Base-by-base conservation (phyloP, 2,113 vertebrate species). In the Dendropsophus ebraccatus region DNA sequence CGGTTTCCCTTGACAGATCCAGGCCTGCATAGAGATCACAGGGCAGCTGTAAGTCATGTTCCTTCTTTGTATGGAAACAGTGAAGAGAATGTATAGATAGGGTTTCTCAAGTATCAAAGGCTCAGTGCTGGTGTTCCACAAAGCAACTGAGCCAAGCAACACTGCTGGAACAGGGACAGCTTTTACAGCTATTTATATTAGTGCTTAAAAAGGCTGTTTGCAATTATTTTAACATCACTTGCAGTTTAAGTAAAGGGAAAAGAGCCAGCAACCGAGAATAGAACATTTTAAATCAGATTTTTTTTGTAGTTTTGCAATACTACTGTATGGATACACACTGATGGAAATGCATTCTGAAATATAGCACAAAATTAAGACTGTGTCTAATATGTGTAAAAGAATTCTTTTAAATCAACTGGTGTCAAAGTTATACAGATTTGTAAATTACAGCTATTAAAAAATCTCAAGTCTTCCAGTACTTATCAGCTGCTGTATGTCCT, bases 51-150 rank as follows among this genome's bases (percentile, higher is more conserved):
- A 73, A n/a, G 35, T 73, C n/a, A 23, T 45, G 12, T 41, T 12
- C 19, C 13, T 69, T 23, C 32, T 41, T 12, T 41, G 70, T 16
- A 45, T 6, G 45, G 23, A 41, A 72, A 37, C 19, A 69, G 30
- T 41, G 69, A 45, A 37, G 35, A 45, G 37, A 73, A 73, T 73
- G 70, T 41, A 73, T 41, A 73, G 70, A 73, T 21, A n/a, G 70
- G 70, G 21, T 73, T 21, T 73, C 35, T 73, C 70, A 73, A 73
- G 65, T 69, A 69, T 45, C 70, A 73, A 73, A n/a, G 21, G 23
- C 70, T 37, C 35, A 45, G 35, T 73, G n/a, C 37, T 23, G 65
- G 14, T 69, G 16, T 69, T 69, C 30, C 3, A 37, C 17, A 37
- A 1, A 32, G 65, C 30, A 37, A 17, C 65, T 19, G 65, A 69